Evolutionary conservation across 1,140 invertebrate genomes (phyloP).

Genomic region (Phymastichus coffea): DNA sequence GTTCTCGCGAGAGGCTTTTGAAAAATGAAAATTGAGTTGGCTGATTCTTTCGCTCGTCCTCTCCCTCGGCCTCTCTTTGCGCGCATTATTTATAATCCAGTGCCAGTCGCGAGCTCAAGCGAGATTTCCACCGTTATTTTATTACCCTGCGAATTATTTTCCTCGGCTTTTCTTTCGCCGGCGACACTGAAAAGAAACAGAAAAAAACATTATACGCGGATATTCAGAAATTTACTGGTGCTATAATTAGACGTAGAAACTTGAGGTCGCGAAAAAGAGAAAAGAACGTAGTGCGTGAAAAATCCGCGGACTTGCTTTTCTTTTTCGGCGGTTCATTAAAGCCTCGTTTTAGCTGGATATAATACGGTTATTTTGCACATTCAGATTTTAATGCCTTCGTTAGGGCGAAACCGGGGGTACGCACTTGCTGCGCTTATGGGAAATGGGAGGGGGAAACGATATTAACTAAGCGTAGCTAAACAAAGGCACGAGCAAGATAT

Average conservation of each 20-base stretch:
- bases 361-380: background rate
- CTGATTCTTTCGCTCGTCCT: background rate
- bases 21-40: background rate
- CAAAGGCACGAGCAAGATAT: too few relatives aligned
- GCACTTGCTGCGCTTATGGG: too few relatives aligned
- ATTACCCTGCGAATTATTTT: background rate
- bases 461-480: background rate
- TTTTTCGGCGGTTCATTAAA: slow-evolving; percentile 16
- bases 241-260: too few relatives aligned
- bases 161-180: too few relatives aligned
- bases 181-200: too few relatives aligned
- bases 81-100: background rate
- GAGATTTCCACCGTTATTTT: background rate
- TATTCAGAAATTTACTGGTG: too few relatives aligned
- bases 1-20: background rate
- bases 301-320: too few relatives aligned
- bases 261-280: too few relatives aligned
- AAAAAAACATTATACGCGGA: too few relatives aligned
- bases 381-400: slow-evolving; percentile 11
- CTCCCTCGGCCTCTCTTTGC: background rate
- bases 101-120: too few relatives aligned
- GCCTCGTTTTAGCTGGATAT: background rate
- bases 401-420: slow-evolving; percentile 5
- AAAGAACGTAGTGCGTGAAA: too few relatives aligned
- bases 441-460: background rate